Conservation (phyloP, 2,113 vertebrate species). For the Dolichotis patagonum region DNA sequence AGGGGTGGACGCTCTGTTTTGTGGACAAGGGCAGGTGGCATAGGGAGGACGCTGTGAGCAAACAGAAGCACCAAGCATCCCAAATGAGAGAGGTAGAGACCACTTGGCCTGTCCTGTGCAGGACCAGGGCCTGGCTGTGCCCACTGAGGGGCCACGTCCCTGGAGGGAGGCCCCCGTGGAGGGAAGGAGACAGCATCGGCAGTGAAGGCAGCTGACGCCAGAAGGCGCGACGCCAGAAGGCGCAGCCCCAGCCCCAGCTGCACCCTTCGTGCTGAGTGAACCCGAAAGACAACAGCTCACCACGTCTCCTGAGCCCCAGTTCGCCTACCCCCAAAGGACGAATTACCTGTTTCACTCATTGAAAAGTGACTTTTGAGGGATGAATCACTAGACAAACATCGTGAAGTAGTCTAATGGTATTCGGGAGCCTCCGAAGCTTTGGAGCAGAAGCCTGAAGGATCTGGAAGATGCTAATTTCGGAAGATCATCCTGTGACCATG, state of each 20-base stretch:
- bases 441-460: neutral
- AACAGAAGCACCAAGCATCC: neutral
- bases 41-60: neutral
- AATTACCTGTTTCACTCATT: neutral
- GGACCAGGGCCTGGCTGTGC: neutral
- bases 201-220: accelerated
- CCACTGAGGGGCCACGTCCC: neutral
- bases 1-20: neutral
- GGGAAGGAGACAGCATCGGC: neutral
- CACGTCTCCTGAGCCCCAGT: neutral
- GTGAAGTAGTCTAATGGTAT: neutral
- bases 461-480: neutral
- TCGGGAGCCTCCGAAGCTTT: neutral
- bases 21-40: neutral
- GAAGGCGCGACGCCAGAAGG: neutral
- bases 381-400: neutral
- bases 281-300: no score
- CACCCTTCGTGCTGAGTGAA: neutral
- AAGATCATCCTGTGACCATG: neutral
- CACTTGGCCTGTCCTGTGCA: neutral
- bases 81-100: neutral
- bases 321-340: neutral
- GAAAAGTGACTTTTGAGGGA: neutral
- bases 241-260: accelerated
- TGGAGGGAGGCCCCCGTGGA: no score